Evolutionary conservation across 2,888 invertebrate species (phyloP).

Genomic region (Diachrysia chrysitis): DNA sequence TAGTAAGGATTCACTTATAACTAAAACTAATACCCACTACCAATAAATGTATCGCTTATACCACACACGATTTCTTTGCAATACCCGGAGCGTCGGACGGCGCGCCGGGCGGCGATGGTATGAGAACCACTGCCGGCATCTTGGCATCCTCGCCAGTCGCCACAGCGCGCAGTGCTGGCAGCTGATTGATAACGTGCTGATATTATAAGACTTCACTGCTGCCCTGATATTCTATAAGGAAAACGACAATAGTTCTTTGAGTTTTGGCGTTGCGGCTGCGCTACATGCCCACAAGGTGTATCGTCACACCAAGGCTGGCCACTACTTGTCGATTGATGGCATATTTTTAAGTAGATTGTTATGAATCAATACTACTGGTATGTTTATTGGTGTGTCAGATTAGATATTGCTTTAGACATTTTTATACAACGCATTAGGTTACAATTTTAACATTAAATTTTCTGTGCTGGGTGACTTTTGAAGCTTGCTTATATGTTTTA

Average conservation of each 20-base stretch:
- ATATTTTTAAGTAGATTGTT: neutral
- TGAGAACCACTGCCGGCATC: constrained; percentile 62
- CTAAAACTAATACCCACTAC: neutral
- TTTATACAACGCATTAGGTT: too few species aligned
- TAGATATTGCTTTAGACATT: too few species aligned
- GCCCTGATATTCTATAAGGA: neutral
- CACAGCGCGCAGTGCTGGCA: constrained; percentile 38
- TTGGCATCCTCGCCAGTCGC: constrained; percentile 53
- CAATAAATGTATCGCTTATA: constrained; percentile 20
- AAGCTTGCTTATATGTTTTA: too few species aligned
- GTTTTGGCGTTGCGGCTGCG: neutral
- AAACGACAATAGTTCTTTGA: neutral
- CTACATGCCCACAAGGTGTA: too few species aligned
- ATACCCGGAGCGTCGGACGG: constrained; percentile 53
- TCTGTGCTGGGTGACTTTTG: too few species aligned
- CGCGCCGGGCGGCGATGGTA: constrained; percentile 49
- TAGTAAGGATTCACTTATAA: too few species aligned
- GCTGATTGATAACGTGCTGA: constrained; percentile 54
- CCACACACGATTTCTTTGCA: constrained; percentile 43
- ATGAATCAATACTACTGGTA: neutral
- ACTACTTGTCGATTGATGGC: neutral
- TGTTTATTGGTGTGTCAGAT: too few species aligned
- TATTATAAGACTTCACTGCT: constrained; percentile 20
- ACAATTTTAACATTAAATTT: too few species aligned
- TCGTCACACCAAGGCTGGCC: neutral